Percentiles rank a stretch among this genome's conserved stretches.
Conservation (phyloP, 2,888 invertebrate species). For the Tipula vernalis region DNA sequence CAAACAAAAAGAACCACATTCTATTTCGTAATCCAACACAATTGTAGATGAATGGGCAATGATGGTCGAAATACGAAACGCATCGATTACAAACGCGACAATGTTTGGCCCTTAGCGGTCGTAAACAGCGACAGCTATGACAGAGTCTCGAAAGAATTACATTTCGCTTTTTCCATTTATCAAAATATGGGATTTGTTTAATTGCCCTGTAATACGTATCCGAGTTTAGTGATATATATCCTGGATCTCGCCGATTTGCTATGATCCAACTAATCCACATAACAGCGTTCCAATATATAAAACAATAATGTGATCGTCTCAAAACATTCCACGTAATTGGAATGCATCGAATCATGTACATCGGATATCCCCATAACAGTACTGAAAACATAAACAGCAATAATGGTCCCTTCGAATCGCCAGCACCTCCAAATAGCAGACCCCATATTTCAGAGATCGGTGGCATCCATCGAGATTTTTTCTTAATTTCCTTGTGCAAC, state of each 20-base stretch:
- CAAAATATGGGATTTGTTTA: constrained; percentile 83
- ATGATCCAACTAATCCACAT: constrained; percentile 92
- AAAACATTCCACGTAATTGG: constrained; percentile 84
- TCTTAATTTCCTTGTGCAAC: constrained; percentile 67
- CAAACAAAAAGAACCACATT: constrained; percentile 87
- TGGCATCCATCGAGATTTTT: constrained; percentile 75
- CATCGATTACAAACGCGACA: constrained; percentile 85
- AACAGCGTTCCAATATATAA: constrained; percentile 77
- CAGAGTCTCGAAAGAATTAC: constrained; percentile 70
- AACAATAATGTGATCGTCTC: constrained; percentile 76
- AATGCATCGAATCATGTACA: constrained; percentile 81
- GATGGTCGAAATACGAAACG: constrained; percentile 84
- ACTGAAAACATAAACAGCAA: constrained; percentile 76
- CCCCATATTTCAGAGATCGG: constrained; percentile 82
- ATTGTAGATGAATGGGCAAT: constrained; percentile 91
- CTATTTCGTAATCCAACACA: constrained; percentile 85
- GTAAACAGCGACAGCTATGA: constrained; percentile 79
- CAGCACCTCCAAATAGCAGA: constrained; percentile 78
- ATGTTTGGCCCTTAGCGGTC: constrained; percentile 81
- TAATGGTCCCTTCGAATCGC: constrained; percentile 79
- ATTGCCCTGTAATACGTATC: constrained; percentile 84
- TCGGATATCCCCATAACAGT: constrained; percentile 83
- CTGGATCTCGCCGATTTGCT: constrained; percentile 80
- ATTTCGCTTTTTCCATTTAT: constrained; percentile 83
- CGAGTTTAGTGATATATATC: constrained; percentile 77